These are phyloP conservation scores for Trididemnum nubilum DNA, from an alignment of 23 tunicate genomes.

Conservation along the genomic window DNA sequence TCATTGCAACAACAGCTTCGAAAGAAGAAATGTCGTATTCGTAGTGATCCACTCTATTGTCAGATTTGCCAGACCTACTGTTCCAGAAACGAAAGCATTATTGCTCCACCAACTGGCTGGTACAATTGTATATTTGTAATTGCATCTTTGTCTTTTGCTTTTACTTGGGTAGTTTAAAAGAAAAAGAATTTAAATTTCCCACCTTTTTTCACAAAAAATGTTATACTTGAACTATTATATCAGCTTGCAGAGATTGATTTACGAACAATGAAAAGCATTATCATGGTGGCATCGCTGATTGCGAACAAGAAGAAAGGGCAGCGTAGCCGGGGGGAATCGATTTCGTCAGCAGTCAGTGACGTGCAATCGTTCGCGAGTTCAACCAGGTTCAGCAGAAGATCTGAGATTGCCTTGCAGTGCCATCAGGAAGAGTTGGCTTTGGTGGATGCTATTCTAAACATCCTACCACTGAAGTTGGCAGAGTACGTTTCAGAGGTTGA, in stretches of 20 bases:
- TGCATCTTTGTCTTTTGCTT: no score
- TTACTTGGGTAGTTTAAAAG: no score
- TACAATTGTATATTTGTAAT: no score
- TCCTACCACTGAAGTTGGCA: slow-evolving; percentile 43
- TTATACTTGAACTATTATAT: no score
- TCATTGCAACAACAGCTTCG: no score
- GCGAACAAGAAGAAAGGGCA: background rate
- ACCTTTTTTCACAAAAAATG: no score
- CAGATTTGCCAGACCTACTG: no score
- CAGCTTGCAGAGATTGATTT: slow-evolving; percentile 47
- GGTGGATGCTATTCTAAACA: slow-evolving; percentile 47
- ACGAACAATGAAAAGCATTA: slow-evolving; percentile 39
- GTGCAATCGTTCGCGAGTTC: slow-evolving; percentile 37
- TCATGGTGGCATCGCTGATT: slow-evolving; percentile 27
- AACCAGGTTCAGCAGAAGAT: slow-evolving; percentile 58
- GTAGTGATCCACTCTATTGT: no score
- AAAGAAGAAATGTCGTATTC: no score
- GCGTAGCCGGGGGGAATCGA: slow-evolving; percentile 39
- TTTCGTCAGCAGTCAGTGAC: background rate
- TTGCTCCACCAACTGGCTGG: no score
- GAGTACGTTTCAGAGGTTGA: slow-evolving; percentile 27
- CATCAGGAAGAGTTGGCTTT: slow-evolving; percentile 70
- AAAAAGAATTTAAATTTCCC: no score
- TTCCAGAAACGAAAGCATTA: no score
- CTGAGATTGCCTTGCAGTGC: slow-evolving; percentile 38